Evolutionary conservation across 2,113 vertebrate species (phyloP).

Genomic region (Cheirogaleus medius): DNA sequence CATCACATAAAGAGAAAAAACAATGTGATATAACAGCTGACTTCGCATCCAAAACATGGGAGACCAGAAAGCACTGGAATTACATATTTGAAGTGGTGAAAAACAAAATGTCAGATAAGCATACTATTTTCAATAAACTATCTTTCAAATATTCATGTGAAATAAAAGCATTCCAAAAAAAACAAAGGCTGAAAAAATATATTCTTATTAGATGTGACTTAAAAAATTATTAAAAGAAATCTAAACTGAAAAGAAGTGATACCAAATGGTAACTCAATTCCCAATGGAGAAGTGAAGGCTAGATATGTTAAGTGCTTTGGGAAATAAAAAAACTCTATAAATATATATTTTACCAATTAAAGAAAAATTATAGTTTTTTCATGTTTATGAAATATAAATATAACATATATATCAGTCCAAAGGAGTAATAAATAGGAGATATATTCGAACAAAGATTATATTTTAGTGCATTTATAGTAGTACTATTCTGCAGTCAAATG

Average conservation of each 20-base stretch:
- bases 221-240: slow-evolving; percentile 32
- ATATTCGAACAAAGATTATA: neutral
- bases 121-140: neutral
- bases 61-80: neutral
- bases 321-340: neutral
- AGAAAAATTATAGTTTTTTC: neutral
- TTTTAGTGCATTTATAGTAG: neutral
- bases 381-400: neutral
- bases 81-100: neutral
- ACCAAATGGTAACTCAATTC: neutral
- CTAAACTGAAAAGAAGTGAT: neutral
- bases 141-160: neutral
- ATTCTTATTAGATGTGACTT: neutral
- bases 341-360: neutral
- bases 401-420: neutral
- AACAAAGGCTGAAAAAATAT: neutral
- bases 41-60: neutral
- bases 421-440: neutral
- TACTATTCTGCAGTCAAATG: neutral
- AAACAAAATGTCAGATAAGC: neutral
- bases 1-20: neutral
- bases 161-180: neutral
- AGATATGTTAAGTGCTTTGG: neutral
- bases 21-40: neutral
- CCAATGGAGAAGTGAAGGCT: neutral